Evolutionary conservation across 2,113 vertebrate genomes (phyloP).

Genomic region (Micronisus gabar): DNA sequence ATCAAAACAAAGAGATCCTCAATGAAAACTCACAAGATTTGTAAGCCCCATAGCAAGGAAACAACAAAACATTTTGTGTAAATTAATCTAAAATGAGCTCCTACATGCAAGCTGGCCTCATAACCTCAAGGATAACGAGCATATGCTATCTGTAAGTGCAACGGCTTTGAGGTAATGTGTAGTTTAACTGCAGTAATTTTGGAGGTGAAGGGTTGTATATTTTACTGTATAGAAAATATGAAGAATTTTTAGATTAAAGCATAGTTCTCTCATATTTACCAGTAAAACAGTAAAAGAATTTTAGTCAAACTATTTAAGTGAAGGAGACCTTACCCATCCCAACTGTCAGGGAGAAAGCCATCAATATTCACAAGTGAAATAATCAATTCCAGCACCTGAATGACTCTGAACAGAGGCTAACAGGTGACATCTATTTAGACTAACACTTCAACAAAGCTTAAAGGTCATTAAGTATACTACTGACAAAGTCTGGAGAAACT

Average conservation of each 20-base stretch:
- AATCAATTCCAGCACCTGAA: not conserved
- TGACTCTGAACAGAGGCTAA: not conserved
- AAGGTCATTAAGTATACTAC: not conserved
- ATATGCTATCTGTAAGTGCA: not conserved
- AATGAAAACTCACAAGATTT: not conserved
- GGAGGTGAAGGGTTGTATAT: not conserved
- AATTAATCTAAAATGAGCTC: not conserved
- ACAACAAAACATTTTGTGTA: constrained; percentile 13
- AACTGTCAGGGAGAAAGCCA: not conserved
- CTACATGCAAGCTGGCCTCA: not conserved
- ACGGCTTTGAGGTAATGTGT: not conserved
- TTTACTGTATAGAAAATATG: not conserved
- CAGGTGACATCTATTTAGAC: not conserved
- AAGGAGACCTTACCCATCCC: not conserved
- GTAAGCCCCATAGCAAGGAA: not conserved
- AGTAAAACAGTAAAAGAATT: not conserved
- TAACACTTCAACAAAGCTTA: not conserved
- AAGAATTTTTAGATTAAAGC: not conserved
- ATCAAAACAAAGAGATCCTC: not conserved
- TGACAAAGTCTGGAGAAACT: not conserved
- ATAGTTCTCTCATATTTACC: not conserved
- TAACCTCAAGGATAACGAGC: not conserved
- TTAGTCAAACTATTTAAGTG: not conserved
- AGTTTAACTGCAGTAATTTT: not conserved
- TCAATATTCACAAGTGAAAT: not conserved